phyloP scores from a whole-genome alignment of 1,140 invertebrate genomes.

The Xylocopa sonorina region DNA sequence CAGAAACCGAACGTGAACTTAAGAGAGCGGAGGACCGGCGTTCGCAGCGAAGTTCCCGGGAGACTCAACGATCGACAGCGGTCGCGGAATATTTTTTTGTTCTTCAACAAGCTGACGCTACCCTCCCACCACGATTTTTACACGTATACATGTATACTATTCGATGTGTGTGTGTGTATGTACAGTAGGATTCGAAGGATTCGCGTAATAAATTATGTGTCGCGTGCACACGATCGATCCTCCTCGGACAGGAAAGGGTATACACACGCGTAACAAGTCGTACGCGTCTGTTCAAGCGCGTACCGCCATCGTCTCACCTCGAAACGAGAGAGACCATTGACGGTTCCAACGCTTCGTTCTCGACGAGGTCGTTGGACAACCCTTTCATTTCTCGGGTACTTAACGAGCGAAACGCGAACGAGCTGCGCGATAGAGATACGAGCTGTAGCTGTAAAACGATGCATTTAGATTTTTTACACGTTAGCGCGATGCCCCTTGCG shows the following conservation, averaged over 20 bases:
- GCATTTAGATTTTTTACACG: slow-evolving; percentile 75
- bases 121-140: slow-evolving; percentile 45
- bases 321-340: no score
- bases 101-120: slow-evolving; percentile 35
- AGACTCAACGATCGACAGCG: slow-evolving; percentile 26
- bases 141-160: background rate
- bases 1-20: background rate
- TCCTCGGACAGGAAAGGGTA: slow-evolving; percentile 13
- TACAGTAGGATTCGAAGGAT: slow-evolving; percentile 29
- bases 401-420: slow-evolving; percentile 22
- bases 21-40: background rate
- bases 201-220: no score
- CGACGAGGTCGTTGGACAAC: background rate
- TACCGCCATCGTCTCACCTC: no score
- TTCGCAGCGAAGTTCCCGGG: background rate
- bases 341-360: no score
- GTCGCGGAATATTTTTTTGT: slow-evolving; percentile 57
- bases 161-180: slow-evolving; percentile 29
- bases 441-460: slow-evolving; percentile 58
- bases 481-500: slow-evolving; percentile 57
- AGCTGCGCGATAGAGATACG: slow-evolving; percentile 37
- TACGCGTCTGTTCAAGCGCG: background rate
- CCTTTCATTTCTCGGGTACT: slow-evolving; percentile 23
- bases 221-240: background rate
- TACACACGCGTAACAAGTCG: slow-evolving; percentile 4